A percentile compares a stretch with the other conserved stretches of the same genome.
These are phyloP conservation scores for Archocentrus centrarchus DNA, from an alignment of 2,113 vertebrate species.

Conservation along the genomic window DNA sequence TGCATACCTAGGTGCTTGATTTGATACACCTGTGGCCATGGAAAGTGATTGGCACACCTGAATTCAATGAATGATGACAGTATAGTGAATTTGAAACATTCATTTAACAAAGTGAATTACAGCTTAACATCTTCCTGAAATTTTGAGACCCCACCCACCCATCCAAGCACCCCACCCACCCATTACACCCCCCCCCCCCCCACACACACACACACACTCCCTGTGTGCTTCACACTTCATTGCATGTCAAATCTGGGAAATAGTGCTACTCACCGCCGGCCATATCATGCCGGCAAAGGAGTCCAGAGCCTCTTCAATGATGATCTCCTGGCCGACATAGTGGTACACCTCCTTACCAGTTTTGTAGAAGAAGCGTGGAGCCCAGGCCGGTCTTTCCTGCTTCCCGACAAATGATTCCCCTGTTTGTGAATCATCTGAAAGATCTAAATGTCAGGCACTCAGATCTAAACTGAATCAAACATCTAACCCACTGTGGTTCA, in stretches of 20 bases:
- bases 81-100: neutral
- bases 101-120: neutral
- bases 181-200: too few species aligned
- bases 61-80: too few species aligned
- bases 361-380: conserved; percentile 57
- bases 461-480: neutral
- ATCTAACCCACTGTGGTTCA: neutral
- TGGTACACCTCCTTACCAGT: conserved; percentile 57
- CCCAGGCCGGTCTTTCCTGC: conserved; percentile 37
- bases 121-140: neutral
- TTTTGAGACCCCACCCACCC: neutral
- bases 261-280: conserved; percentile 72
- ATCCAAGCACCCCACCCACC: too few species aligned
- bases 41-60: too few species aligned
- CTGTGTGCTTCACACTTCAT: too few species aligned
- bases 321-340: conserved; percentile 69
- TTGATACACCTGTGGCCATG: too few species aligned
- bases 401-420: conserved; percentile 11
- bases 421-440: conserved; percentile 25
- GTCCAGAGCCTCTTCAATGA: conserved; percentile 69
- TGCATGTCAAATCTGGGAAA: neutral
- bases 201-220: too few species aligned
- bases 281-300: conserved; percentile 72
- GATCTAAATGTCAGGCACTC: neutral
- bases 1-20: too few species aligned